phyloP scores from a whole-genome alignment of 2,113 vertebrate species.

The Silurus asotus region DNA sequence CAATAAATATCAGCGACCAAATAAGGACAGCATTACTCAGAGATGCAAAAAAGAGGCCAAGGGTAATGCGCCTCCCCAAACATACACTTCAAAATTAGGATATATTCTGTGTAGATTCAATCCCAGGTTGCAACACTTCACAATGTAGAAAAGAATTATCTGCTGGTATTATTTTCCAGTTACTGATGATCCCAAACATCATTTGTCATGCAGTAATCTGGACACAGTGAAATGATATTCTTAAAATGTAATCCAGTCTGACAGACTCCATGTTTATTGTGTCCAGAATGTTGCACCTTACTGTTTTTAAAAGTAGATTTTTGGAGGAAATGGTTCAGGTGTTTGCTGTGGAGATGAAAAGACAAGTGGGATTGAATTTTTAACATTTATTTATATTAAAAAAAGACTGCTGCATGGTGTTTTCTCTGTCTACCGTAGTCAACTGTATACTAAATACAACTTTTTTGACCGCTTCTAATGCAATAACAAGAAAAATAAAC shows the following conservation, averaged over 20 bases:
- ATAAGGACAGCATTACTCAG: neutral
- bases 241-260: neutral
- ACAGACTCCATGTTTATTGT: neutral
- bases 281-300: neutral
- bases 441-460: neutral
- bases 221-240: neutral
- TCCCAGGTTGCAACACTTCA: neutral
- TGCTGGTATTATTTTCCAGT: neutral
- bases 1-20: neutral
- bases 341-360: neutral
- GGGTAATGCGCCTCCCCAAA: neutral
- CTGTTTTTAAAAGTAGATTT: neutral
- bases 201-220: neutral
- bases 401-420: neutral
- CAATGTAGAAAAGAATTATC: neutral
- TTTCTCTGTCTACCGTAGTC: neutral
- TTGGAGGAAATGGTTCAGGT: neutral
- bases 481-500: constrained; percentile 5
- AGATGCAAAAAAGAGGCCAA: neutral
- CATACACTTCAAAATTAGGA: neutral
- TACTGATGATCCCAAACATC: neutral
- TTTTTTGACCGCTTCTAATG: neutral
- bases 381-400: neutral
- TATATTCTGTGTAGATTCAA: neutral
- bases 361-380: neutral